Conservation (phyloP, 1,140 invertebrate species). For the Antheraea pernyi region DNA sequence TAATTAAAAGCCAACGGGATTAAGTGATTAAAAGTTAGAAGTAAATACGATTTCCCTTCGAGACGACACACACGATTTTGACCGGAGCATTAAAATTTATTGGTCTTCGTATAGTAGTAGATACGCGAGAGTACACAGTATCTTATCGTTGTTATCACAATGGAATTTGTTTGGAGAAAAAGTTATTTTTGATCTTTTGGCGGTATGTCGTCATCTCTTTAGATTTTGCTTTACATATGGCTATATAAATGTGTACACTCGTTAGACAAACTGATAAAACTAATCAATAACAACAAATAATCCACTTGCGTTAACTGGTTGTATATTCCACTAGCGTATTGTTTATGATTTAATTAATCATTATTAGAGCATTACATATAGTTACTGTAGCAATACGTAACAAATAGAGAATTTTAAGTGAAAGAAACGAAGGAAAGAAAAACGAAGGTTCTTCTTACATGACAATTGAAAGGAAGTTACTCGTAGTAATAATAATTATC, state of each 20-base stretch:
- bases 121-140: conserved; percentile 12
- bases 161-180: conserved; percentile 54
- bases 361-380: neutral
- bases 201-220: conserved; percentile 34
- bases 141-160: conserved; percentile 46
- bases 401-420: too few relatives aligned
- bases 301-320: neutral
- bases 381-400: too few relatives aligned
- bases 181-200: conserved; percentile 47
- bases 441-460: too few relatives aligned
- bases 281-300: conserved; percentile 13
- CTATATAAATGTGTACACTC: conserved; percentile 5
- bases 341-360: neutral
- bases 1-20: too few relatives aligned
- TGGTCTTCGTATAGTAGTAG: conserved; percentile 1
- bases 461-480: too few relatives aligned
- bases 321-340: neutral
- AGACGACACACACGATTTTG: neutral
- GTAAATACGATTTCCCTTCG: too few relatives aligned
- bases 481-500: too few relatives aligned
- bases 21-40: too few relatives aligned
- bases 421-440: too few relatives aligned
- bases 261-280: conserved; percentile 13
- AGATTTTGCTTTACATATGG: conserved; percentile 22
- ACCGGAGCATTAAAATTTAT: conserved; percentile 3